These are phyloP conservation scores for Metalampra italica DNA, from an alignment of 2,888 invertebrate genomes.

Conservation along the genomic window DNA sequence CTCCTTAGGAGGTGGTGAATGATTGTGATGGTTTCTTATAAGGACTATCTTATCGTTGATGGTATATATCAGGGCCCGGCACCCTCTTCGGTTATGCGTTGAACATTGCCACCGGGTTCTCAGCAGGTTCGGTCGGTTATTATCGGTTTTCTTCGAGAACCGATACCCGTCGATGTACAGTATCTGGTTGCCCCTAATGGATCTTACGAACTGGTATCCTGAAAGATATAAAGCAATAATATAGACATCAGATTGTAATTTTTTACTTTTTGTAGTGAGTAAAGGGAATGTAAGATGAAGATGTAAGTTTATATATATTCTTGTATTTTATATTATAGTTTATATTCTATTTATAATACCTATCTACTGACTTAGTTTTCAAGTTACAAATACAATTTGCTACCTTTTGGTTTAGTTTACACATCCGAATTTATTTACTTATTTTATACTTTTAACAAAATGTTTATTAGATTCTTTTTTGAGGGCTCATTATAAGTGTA, in stretches of 20 bases:
- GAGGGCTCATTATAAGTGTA: no score
- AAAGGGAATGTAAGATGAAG: not conserved
- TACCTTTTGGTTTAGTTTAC: no score
- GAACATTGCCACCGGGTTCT: slow-evolving; percentile 1
- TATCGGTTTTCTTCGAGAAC: not conserved
- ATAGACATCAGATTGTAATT: not conserved
- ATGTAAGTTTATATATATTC: no score
- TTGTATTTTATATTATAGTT: no score
- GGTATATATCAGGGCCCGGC: slow-evolving; percentile 29
- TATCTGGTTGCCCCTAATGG: not conserved
- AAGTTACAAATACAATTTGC: no score
- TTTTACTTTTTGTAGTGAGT: not conserved
- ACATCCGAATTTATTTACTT: no score
- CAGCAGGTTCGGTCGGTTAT: not conserved
- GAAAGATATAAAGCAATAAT: not conserved
- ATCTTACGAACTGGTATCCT: not conserved
- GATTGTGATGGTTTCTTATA: slow-evolving; percentile 3
- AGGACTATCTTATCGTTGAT: slow-evolving; percentile 19
- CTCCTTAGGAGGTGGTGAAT: slow-evolving; percentile 6
- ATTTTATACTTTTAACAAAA: no score
- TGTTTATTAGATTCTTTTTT: no score
- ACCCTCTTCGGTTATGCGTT: slow-evolving; percentile 29
- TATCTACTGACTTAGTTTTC: not conserved
- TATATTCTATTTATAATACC: not conserved
- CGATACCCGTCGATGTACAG: not conserved